These are phyloP conservation scores for Isaurus tuberculatus DNA, from an alignment of 92 coral and sea anemone genomes.

Conservation along the genomic window DNA sequence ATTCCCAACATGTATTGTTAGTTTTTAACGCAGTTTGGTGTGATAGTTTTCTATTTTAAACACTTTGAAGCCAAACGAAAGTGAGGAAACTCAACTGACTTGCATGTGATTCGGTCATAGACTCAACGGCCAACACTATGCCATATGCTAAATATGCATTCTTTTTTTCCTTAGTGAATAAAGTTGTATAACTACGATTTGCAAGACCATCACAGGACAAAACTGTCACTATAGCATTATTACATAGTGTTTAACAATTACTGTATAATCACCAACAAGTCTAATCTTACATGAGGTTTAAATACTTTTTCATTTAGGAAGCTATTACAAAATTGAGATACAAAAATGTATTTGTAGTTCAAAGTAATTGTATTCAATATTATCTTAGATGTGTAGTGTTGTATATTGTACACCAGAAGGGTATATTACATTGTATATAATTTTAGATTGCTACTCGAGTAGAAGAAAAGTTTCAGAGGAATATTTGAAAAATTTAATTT, in stretches of 20 bases:
- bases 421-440: constrained; percentile 24
- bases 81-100: background rate
- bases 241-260: background rate
- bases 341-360: background rate
- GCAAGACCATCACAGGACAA: background rate
- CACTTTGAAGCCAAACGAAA: background rate
- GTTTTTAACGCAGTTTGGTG: background rate
- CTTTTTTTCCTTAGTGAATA: background rate
- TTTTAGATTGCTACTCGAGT: background rate
- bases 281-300: background rate
- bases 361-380: background rate
- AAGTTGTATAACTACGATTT: background rate
- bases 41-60: background rate
- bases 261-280: background rate
- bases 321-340: background rate
- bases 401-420: background rate
- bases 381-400: background rate
- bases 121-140: background rate
- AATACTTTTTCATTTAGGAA: background rate
- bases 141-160: background rate
- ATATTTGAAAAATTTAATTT: constrained; percentile 30
- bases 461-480: background rate
- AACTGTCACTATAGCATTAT: background rate
- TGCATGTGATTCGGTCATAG: background rate
- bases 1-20: constrained; percentile 9